Evolutionary conservation across 2,888 invertebrate genomes (phyloP), one percentile per base, ranked within the genome.

Genomic region (Hydraecia micacea): DNA sequence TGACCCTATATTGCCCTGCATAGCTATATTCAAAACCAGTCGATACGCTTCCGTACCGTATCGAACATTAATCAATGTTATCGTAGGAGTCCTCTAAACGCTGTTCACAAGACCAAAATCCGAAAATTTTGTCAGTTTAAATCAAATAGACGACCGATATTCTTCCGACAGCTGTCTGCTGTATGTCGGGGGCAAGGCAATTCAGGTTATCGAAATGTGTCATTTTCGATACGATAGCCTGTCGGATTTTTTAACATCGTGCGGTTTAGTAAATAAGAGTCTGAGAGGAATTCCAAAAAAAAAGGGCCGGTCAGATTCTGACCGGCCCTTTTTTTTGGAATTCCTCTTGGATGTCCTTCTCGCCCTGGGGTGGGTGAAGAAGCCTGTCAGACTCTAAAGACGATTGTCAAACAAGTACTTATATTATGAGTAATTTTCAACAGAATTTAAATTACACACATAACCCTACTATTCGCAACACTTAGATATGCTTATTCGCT

Each of bases 341-440:
- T n/a, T n/a, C n/a, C n/a, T n/a, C n/a, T n/a, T n/a, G n/a, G n/a
- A n/a, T n/a, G n/a, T n/a, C n/a, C n/a, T n/a, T n/a, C n/a, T n/a
- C n/a, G n/a, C n/a, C n/a, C n/a, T n/a, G n/a, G n/a, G n/a, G n/a
- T n/a, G n/a, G n/a, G n/a, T n/a, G n/a, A n/a, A n/a, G n/a, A n/a
- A n/a, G n/a, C n/a, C n/a, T n/a, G n/a, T n/a, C n/a, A n/a, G n/a
- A n/a, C n/a, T n/a, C n/a, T n/a, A n/a, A n/a, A n/a, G n/a, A 32
- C 15, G n/a, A 32, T 13, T 28, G 13, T 28, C 21, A 60, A 28
- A 8, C 28, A 42, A 63, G 21, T 28, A 28, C 25, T 52, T 55
- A 28, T 62, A 63, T 11, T 36, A 63, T 63, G 25, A 46, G 25
- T 46, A 8, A 74, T 65, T 62, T 65, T 46, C 9, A 74, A 58